Conservation (phyloP, 2,888 invertebrate species). For the Eurytoma californica region DNA sequence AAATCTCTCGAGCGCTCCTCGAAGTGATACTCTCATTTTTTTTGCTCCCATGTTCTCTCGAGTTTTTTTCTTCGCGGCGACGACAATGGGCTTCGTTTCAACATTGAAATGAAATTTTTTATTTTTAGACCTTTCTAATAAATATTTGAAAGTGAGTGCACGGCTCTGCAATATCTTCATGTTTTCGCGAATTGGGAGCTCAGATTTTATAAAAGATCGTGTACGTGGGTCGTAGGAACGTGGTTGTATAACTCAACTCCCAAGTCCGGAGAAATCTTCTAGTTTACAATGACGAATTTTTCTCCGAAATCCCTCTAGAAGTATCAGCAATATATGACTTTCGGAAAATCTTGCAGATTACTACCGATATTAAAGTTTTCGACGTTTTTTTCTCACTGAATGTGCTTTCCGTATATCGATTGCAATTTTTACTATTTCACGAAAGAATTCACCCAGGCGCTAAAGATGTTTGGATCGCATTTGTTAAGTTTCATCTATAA, state of each 20-base stretch:
- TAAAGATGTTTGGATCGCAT: too few species aligned
- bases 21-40: background rate
- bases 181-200: background rate
- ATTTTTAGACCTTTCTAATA: constrained; percentile 3
- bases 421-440: background rate
- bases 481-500: too few species aligned
- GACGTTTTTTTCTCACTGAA: background rate
- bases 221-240: constrained; percentile 1
- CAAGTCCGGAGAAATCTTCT: background rate
- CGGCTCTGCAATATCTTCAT: background rate
- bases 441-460: too few species aligned
- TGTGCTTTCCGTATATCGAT: background rate
- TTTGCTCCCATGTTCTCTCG: background rate
- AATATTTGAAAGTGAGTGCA: background rate
- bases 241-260: background rate
- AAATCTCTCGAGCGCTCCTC: background rate
- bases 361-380: background rate
- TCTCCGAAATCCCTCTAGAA: background rate
- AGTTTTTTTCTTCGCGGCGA: background rate
- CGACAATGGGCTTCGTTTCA: background rate
- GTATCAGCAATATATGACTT: background rate
- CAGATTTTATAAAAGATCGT: background rate
- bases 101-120: constrained; percentile 14
- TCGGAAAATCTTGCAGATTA: background rate
- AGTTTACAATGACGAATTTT: constrained; percentile 28